Evolutionary conservation across 2,888 invertebrate genomes (phyloP), one percentile per base, ranked within the genome.

Genomic region (Rapana venosa): DNA sequence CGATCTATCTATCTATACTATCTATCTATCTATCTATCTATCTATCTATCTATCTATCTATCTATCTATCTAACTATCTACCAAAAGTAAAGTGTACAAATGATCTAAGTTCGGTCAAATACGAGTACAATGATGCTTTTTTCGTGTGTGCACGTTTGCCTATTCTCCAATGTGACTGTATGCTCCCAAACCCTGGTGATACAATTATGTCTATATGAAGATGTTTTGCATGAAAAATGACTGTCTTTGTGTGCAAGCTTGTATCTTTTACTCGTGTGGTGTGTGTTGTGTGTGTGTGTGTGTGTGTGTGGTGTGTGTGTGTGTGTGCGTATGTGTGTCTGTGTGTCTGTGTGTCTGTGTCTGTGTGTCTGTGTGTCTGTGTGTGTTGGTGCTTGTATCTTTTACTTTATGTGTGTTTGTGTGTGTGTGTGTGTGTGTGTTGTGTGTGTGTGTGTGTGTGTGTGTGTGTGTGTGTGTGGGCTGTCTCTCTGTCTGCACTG

Each of bases 341-440:
- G 66, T 61, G 61, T 17, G 47, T 30, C 47, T 35, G 77, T 87
- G 56, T 87, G 36, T 87, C 4, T 36, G 70, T 87, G 87, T 87
- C 36, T 74, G 70, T 70, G 70, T 36, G 70, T 87, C 70, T 87
- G 87, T 87, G 74, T 74, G 87, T 87, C 70, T 87, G 87, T 87
- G 70, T 87, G 66, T 26, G 74, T 70, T 6, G 1, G 56, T 85
- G 61, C 26, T 2, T 85, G 56, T 30, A n/a, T 56, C 2, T 56
- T 47, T 87, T 17, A 66, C 66, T 22, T 0, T 87, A 11, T 86
- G 58, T 86, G 86, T 86, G 86, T 58, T 4, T 87, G 77, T 47
- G 32, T 79, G 35, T 22, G 70, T 87, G 56, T 30, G 61, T 74
- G 87, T 74, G 47, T 70, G 77, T 30, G 77, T 87, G 1, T 66